phyloP scores from a whole-genome alignment of 2,888 invertebrate species.

The Epiblema foenella region DNA sequence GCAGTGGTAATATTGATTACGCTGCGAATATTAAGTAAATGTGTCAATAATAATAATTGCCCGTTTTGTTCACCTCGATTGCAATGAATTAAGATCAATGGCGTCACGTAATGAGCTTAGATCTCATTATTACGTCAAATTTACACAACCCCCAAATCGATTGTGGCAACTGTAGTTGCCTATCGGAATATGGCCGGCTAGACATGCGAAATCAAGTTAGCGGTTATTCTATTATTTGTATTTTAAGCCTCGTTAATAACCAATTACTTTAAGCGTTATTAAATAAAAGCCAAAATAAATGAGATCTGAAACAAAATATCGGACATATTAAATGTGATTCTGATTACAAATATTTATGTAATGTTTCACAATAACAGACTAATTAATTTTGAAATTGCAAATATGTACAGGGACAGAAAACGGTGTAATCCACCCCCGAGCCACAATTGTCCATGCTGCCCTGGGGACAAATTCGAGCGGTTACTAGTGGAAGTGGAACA shows the following conservation, averaged over 20 bases:
- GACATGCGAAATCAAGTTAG: no score
- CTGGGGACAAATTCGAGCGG: conserved; percentile 30
- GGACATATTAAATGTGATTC: not conserved
- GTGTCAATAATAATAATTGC: no score
- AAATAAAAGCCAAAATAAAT: not conserved
- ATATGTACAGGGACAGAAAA: conserved; percentile 25
- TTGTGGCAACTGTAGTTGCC: no score
- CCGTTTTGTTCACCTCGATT: no score
- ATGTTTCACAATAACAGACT: not conserved
- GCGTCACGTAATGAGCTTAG: no score
- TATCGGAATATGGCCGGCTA: no score
- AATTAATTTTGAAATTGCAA: conserved; percentile 33
- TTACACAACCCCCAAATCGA: no score
- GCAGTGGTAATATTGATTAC: no score
- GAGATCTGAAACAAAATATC: not conserved
- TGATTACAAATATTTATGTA: not conserved
- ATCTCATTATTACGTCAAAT: no score
- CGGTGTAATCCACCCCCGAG: conserved; percentile 15
- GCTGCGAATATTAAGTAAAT: no score
- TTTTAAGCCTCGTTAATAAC: not conserved
- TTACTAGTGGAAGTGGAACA: conserved; percentile 25
- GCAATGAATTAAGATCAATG: no score
- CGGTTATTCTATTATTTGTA: no score
- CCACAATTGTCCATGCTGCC: conserved; percentile 35
- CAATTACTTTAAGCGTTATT: not conserved